A percentile compares a stretch with the other conserved stretches of the same genome.
These are phyloP conservation scores for Didymodactylos carnosus DNA, from an alignment of 2,888 invertebrate species.

Conservation along the genomic window DNA sequence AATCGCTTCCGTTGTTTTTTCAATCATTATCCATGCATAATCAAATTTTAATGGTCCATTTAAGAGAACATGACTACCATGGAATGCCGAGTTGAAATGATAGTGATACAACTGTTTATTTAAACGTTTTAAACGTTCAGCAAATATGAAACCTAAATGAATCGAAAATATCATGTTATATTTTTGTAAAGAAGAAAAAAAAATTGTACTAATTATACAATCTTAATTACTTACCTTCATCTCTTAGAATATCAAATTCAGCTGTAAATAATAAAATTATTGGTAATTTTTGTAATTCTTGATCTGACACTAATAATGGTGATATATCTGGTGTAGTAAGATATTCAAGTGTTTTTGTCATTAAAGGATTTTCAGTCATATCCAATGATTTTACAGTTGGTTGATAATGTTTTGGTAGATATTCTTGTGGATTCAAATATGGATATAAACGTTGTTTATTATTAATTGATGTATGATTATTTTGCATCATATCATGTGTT, in stretches of 20 bases:
- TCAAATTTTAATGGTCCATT: constrained; percentile 5
- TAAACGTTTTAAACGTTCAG: background rate
- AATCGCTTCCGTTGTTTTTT: too few species aligned
- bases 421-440: background rate
- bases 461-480: constrained; percentile 1
- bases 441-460: constrained; percentile 2
- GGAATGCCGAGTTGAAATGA: constrained; percentile 6
- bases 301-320: constrained; percentile 4
- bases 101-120: background rate
- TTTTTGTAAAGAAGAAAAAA: too few species aligned
- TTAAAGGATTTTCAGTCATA: too few species aligned
- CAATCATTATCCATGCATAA: background rate
- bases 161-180: too few species aligned
- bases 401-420: background rate
- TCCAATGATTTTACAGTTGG: background rate
- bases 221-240: too few species aligned
- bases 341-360: too few species aligned
- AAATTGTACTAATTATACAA: too few species aligned
- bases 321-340: constrained; percentile 1
- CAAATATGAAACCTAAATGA: constrained; percentile 10
- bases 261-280: constrained; percentile 4
- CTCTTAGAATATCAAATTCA: constrained; percentile 5
- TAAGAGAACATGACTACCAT: constrained; percentile 5
- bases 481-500: background rate
- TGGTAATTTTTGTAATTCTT: too few species aligned